These are phyloP conservation scores for Oryctolagus cuniculus DNA, from an alignment of 2,113 vertebrate genomes.

Conservation along the genomic window DNA sequence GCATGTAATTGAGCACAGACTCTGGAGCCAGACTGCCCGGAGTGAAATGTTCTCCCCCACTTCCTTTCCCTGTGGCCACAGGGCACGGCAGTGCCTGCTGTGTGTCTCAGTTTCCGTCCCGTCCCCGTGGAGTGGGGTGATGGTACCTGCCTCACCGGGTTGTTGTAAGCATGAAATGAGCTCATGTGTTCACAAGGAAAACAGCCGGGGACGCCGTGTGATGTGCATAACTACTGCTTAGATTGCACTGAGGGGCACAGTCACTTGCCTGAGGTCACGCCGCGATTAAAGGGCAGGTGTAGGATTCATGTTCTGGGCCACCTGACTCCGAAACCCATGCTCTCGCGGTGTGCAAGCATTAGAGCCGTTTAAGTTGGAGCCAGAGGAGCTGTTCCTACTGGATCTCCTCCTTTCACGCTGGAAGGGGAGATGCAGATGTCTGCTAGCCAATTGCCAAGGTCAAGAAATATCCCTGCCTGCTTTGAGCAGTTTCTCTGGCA, in stretches of 20 bases:
- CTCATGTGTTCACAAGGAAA: not conserved
- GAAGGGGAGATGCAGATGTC: not conserved
- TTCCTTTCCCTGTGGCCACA: not conserved
- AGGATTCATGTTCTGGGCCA: not conserved
- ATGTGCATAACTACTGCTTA: not conserved
- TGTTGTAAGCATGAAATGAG: not conserved
- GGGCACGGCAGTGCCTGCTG: not conserved
- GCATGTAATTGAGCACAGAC: slow-evolving; percentile 1
- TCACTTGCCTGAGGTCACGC: slow-evolving; percentile 31
- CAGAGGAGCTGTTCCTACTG: not conserved
- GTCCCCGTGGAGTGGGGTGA: not conserved
- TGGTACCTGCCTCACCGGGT: not conserved
- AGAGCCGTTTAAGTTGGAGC: not conserved
- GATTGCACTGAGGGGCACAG: not conserved
- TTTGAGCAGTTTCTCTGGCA: not conserved
- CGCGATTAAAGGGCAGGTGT: slow-evolving; percentile 29
- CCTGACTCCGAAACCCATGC: not conserved
- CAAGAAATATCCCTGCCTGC: not conserved
- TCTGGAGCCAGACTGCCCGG: not conserved
- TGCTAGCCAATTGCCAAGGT: not conserved
- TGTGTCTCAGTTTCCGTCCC: slow-evolving; percentile 29
- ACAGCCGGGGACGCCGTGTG: not conserved
- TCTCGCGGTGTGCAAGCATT: not conserved
- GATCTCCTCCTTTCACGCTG: not conserved
- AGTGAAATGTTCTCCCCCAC: not conserved